phyloP scores from a whole-genome alignment of 2,113 vertebrate species.

The Alectura lathami region DNA sequence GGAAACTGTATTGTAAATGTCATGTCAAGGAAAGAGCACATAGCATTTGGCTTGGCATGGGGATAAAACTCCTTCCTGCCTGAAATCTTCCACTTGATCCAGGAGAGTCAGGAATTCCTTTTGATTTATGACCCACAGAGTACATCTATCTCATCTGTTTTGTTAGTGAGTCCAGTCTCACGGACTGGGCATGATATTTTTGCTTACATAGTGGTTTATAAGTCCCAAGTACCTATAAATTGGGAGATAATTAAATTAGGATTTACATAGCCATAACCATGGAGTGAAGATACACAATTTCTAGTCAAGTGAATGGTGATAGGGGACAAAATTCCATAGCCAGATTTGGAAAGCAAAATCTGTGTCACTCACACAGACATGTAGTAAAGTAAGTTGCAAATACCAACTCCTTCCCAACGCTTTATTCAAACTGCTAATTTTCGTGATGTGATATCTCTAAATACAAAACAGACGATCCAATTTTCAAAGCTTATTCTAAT shows the following conservation, averaged over 20 bases:
- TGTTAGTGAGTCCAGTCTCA: neutral
- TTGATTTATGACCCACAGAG: neutral
- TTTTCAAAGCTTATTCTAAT: neutral
- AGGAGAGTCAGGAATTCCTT: neutral
- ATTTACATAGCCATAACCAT: neutral
- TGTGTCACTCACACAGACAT: neutral
- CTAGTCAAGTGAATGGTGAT: neutral
- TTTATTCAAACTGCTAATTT: neutral
- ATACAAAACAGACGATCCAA: neutral
- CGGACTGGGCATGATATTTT: neutral
- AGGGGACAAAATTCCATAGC: neutral
- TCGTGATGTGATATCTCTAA: neutral
- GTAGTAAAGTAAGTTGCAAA: neutral
- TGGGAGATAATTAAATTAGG: neutral
- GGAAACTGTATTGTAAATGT: neutral
- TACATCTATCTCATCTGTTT: accelerated
- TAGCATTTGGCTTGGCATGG: neutral
- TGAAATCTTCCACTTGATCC: neutral
- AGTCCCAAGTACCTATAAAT: neutral
- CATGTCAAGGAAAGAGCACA: accelerated
- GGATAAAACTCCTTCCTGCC: neutral
- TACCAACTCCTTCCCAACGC: neutral
- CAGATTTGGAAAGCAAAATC: neutral
- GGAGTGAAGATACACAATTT: neutral
- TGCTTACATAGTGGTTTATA: neutral